These are phyloP conservation scores for Aporophyla lueneburgensis DNA, from an alignment of 2,888 invertebrate species.

Conservation along the genomic window DNA sequence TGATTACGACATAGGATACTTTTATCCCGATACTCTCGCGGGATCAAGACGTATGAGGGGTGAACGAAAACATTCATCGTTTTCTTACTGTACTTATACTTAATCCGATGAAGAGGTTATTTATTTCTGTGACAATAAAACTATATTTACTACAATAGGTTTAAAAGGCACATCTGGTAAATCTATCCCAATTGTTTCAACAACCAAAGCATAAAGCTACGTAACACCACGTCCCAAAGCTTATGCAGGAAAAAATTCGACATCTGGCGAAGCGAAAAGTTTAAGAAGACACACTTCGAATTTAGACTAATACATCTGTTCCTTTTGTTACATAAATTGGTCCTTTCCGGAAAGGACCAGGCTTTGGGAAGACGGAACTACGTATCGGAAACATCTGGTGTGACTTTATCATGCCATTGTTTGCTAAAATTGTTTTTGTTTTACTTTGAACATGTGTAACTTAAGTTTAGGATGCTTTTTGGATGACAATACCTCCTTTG, in stretches of 20 bases:
- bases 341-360: slow-evolving; percentile 43
- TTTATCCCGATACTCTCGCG: background rate
- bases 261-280: slow-evolving; percentile 44
- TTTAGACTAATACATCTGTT: slow-evolving; percentile 46
- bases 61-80: background rate
- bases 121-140: too few relatives aligned
- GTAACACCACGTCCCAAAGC: background rate
- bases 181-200: slow-evolving; percentile 34
- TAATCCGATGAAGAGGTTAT: too few relatives aligned
- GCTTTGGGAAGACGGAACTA: slow-evolving; percentile 36
- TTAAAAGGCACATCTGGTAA: slow-evolving; percentile 27
- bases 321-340: slow-evolving; percentile 38
- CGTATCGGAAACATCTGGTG: slow-evolving; percentile 51
- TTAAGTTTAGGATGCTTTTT: background rate
- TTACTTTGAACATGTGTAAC: slow-evolving; percentile 13
- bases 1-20: too few relatives aligned
- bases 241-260: slow-evolving; percentile 2
- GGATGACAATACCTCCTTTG: background rate
- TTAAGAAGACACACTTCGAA: background rate
- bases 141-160: background rate
- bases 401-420: slow-evolving; percentile 46
- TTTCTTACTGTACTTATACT: too few relatives aligned
- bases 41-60: background rate
- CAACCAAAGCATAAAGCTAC: background rate
- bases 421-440: slow-evolving; percentile 52